Evolutionary conservation across 2,888 invertebrate species (phyloP).

Genomic region (Heteromyza rotundicornis): DNA sequence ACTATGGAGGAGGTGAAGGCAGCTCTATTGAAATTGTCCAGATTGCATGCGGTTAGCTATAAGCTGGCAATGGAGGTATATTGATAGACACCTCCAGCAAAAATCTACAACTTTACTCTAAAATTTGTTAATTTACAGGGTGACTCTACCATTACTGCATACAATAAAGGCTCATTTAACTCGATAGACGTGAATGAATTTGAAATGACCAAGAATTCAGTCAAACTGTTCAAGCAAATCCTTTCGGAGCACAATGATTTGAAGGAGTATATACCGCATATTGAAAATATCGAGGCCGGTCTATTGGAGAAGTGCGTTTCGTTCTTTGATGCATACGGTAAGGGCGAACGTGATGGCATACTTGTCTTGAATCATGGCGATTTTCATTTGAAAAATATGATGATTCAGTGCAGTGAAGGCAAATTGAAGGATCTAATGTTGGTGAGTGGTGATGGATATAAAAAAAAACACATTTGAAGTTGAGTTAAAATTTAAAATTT

Average conservation of each 20-base stretch:
- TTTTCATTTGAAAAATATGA: conserved; percentile 28
- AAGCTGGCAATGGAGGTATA: conserved; percentile 28
- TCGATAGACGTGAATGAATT: not conserved
- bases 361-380: conserved; percentile 29
- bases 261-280: too few relatives aligned
- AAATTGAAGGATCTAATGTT: conserved; percentile 10
- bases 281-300: conserved; percentile 22
- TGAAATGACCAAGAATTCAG: not conserved
- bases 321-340: too few relatives aligned
- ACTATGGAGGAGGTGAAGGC: conserved; percentile 23
- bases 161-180: not conserved
- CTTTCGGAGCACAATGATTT: conserved; percentile 16
- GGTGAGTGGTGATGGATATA: too few relatives aligned
- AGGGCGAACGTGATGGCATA: conserved; percentile 17
- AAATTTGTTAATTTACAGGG: too few relatives aligned
- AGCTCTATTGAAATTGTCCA: too few relatives aligned
- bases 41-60: conserved; percentile 31
- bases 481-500: too few relatives aligned
- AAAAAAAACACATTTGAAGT: too few relatives aligned
- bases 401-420: too few relatives aligned
- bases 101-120: too few relatives aligned
- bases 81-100: too few relatives aligned
- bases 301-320: too few relatives aligned
- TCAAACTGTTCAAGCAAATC: conserved; percentile 2
- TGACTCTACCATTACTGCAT: too few relatives aligned